phyloP scores from a whole-genome alignment of 2,888 invertebrate species.

The Chloroclysta siterata region DNA sequence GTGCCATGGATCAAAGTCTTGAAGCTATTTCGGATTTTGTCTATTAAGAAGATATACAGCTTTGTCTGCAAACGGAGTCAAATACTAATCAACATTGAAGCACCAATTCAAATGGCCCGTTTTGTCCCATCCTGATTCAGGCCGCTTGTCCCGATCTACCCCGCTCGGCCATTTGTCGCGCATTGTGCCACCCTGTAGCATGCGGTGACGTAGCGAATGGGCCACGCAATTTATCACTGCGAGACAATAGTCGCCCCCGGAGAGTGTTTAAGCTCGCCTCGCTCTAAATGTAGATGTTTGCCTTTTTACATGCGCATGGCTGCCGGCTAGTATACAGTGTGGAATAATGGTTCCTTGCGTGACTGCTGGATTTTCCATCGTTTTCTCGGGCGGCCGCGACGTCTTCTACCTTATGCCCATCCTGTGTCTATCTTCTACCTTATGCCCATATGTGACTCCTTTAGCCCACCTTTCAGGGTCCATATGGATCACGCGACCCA shows the following conservation, averaged over 20 bases:
- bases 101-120: constrained; percentile 1
- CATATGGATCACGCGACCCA: too few relatives aligned
- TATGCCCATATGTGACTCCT: too few relatives aligned
- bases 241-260: constrained; percentile 44
- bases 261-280: constrained; percentile 44
- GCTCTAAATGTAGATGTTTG: constrained; percentile 34
- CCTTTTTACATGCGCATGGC: neutral
- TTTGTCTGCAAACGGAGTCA: neutral
- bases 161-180: constrained; percentile 13
- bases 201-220: constrained; percentile 40
- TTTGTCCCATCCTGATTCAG: neutral
- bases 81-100: constrained; percentile 1
- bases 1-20: too few relatives aligned
- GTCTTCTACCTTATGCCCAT: too few relatives aligned
- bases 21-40: too few relatives aligned
- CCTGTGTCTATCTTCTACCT: too few relatives aligned
- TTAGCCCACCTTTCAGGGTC: too few relatives aligned
- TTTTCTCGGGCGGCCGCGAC: too few relatives aligned
- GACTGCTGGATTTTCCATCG: too few relatives aligned
- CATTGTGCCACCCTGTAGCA: constrained; percentile 24
- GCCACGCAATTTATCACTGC: constrained; percentile 46
- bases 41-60: too few relatives aligned
- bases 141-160: neutral
- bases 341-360: too few relatives aligned
- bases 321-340: too few relatives aligned